Base-by-base conservation (phyloP, 2,888 invertebrate genomes). In the Lasioglossum calceatum region DNA sequence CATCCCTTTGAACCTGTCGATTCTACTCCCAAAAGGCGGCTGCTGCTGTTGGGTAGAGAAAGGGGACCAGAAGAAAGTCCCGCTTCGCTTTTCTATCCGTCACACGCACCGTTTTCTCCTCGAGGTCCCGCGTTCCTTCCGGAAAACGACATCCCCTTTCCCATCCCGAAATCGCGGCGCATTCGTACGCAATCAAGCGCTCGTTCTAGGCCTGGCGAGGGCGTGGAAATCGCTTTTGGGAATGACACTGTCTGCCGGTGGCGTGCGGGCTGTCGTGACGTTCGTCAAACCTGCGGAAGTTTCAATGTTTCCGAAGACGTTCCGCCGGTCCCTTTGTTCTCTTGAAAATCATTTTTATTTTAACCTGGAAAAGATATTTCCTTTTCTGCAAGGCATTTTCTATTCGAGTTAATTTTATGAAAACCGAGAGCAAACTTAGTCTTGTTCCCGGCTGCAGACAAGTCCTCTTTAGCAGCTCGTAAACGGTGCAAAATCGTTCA, bases 181-280 rank as follows among this genome's bases (percentile, higher is more conserved):
- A 91, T 92, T 92, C 90, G 92, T 90, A 89, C 85, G 92, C 92
- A 92, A 93, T 93, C 92, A 92, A 90, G 87, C 92, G 89, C 85
- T 84, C 87, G 90, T 89, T 91, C 89, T 86, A 54, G 87, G 86
- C 78, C 92, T 91, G 90, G 23, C 19, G 36, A 67, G 67, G 67
- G 67, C 67, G 67, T 36, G 7, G 67, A 67, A 67, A 67, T 67
- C 36, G 67, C 67, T 67, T 67, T 67, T 67, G 8, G 64, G 67
- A 67, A 19, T 32, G 67, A 67, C 67, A 36, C 67, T 23, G 32
- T 4, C 36, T 67, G 67, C 36, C 19, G 36, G 16, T 32, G 32
- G 19, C 32, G 19, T 19, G 36, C 27, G 5, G 1, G 3, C 67
- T 67, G 36, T 19, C 67, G 19, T 10, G 19, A 36, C 19, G 67